These are phyloP conservation scores for Graptemys geographica DNA, from an alignment of 2,797 vertebrate genomes.

Conservation along the genomic window DNA sequence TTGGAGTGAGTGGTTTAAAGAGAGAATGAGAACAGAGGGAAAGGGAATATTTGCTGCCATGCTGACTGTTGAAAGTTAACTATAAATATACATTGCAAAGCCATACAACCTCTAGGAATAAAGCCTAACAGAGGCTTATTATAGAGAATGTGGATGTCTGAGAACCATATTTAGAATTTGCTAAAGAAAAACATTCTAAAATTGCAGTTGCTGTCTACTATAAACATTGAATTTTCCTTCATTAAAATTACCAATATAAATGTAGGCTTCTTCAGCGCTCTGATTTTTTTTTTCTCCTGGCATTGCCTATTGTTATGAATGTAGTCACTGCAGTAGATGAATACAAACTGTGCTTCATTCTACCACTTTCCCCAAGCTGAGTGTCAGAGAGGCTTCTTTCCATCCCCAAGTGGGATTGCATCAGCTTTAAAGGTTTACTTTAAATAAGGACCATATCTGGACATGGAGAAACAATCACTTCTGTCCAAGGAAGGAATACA, in stretches of 20 bases:
- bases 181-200: conserved; percentile 62
- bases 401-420: not conserved
- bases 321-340: not conserved
- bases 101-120: too few relatives aligned
- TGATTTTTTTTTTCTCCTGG: not conserved
- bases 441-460: not conserved
- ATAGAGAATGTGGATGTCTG: conserved; percentile 53
- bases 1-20: not conserved
- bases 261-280: not conserved
- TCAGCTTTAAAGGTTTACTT: not conserved
- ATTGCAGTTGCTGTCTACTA: conserved; percentile 57
- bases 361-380: conserved; percentile 21
- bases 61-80: not conserved
- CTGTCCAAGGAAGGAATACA: not conserved
- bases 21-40: not conserved
- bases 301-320: conserved; percentile 29
- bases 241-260: conserved; percentile 64
- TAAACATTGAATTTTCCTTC: conserved; percentile 54
- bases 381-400: not conserved
- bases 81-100: too few relatives aligned
- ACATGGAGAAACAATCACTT: not conserved
- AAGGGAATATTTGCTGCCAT: not conserved
- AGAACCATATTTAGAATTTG: conserved; percentile 68
- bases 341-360: not conserved
- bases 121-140: conserved; percentile 26